A percentile compares a stretch with the other conserved stretches of the same genome.
Conservation (phyloP, 2,113 vertebrate species). For the Euleptes europaea region DNA sequence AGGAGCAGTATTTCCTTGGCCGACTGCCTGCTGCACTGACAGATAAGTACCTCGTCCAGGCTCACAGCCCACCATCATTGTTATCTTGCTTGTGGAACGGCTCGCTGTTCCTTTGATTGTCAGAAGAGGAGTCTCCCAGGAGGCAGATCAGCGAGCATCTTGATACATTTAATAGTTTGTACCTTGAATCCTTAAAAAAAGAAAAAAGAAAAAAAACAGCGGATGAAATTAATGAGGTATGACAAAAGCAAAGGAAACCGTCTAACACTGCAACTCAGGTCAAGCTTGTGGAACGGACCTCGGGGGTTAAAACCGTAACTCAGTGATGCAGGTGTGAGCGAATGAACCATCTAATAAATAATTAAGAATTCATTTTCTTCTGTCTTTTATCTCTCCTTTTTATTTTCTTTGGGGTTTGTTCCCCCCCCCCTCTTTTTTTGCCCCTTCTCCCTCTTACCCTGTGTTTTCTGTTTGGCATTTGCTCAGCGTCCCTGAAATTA, state of each 20-base stretch:
- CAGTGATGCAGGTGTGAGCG: conserved; percentile 68
- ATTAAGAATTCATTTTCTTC: conserved; percentile 73
- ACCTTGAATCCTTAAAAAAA: neutral
- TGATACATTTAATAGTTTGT: neutral
- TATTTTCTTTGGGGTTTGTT: neutral
- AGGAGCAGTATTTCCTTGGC: accelerated
- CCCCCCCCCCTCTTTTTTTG: neutral
- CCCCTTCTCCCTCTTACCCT: conserved; percentile 30
- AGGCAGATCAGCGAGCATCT: conserved; percentile 8
- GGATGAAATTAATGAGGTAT: conserved; percentile 66
- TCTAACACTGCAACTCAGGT: conserved; percentile 47
- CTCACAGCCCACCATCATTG: accelerated
- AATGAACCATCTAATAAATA: conserved; percentile 74
- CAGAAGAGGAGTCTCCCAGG: neutral
- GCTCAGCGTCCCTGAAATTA: conserved; percentile 60
- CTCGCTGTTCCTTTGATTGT: neutral
- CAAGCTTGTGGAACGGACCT: conserved; percentile 51
- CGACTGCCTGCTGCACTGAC: too few species aligned
- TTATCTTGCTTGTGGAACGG: neutral
- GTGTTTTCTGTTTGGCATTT: conserved; percentile 63
- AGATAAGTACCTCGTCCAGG: neutral
- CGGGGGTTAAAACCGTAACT: conserved; percentile 63
- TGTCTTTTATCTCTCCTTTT: conserved; percentile 67
- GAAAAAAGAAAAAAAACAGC: neutral
- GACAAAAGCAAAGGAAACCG: conserved; percentile 55